Evolutionary conservation across 2,888 invertebrate species (phyloP), one percentile per base, ranked within the genome.

Genomic region (Auanema sp.): DNA sequence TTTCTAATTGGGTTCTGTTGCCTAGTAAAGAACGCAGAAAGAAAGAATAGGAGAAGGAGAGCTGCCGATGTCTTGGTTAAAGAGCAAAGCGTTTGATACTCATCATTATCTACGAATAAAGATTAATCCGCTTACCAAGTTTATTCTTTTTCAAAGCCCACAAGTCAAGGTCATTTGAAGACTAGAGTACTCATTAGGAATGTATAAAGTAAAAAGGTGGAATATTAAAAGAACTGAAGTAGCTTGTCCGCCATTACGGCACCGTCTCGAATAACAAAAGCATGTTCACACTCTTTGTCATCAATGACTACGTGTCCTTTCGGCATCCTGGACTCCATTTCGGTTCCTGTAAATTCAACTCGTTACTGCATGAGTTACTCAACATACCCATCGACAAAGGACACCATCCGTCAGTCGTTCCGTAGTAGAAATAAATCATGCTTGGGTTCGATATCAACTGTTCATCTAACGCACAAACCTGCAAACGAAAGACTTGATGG

Each of bases 261-360:
- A n/a, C 74, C 72, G 53, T 79, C 75, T 11, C 75, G 63, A 56
- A 77, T 67, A 12, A 78, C 77, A 56, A 79, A 79, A 2, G 77
- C 77, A 53, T 79, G 79, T 42, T 79, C 77, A 24, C 68, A 72
- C 14, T 61, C 67, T 16, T 68, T 60, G 24, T 77, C 69, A 52
- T 79, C 78, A n/a, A 79, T 59, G 11, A 74, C 60, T 12, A 79
- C 79, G 42, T 72, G 76, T 24, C 69, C 69, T 49, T 69, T 67
- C 8, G 68, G 58, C 52, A 74, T 41, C 8, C 61, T 42, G 23
- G 67, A 59, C 44, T 61, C 62, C 73, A 74, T 74, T 25, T 58
- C 62, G 10, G 65, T 42, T 11, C 58, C 68, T 65, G 33, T 40
- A 68, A 52, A 25, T 33, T 16, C 41, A 60, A 40, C 5, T 53